A percentile compares a stretch with the other conserved stretches of the same genome.
These are phyloP conservation scores for Polyommatus iphigenia DNA, from an alignment of 2,888 invertebrate species.

Conservation along the genomic window DNA sequence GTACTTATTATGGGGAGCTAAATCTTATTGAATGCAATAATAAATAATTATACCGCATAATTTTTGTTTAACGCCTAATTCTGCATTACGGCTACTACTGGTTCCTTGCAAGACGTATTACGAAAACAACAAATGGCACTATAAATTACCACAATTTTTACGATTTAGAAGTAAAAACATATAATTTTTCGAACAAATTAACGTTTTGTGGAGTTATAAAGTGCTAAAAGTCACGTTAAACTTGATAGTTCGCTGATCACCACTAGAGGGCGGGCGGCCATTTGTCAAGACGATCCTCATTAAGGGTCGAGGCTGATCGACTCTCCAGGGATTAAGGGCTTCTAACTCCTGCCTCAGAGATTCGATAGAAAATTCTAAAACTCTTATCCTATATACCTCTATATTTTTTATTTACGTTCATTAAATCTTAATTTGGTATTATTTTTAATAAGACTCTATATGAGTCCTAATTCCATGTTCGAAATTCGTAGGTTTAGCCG, in stretches of 20 bases:
- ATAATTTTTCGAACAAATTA: conserved; percentile 23
- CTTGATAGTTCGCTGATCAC: conserved; percentile 66
- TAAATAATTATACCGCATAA: not conserved
- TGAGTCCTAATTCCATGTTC: not conserved
- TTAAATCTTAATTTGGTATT: not conserved
- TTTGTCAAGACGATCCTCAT: conserved; percentile 72
- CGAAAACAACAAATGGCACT: not conserved
- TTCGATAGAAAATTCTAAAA: conserved; percentile 36
- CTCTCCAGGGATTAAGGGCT: conserved; percentile 67
- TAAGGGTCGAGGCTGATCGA: conserved; percentile 67
- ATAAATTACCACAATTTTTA: not conserved
- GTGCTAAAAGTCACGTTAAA: conserved; percentile 49
- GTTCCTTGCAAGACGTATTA: not conserved
- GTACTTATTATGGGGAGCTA: not conserved
- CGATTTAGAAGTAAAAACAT: not conserved
- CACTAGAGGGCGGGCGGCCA: conserved; percentile 71
- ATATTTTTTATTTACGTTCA: not conserved
- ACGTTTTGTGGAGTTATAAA: conserved; percentile 39
- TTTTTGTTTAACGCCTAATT: not conserved
- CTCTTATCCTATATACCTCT: not conserved
- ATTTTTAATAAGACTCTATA: no score
- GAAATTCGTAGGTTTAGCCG: not conserved
- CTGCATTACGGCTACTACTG: not conserved
- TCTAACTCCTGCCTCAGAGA: conserved; percentile 54
- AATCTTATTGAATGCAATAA: not conserved